These are phyloP conservation scores for Lasioglossum albipes DNA, from an alignment of 1,140 invertebrate species.

Conservation along the genomic window DNA sequence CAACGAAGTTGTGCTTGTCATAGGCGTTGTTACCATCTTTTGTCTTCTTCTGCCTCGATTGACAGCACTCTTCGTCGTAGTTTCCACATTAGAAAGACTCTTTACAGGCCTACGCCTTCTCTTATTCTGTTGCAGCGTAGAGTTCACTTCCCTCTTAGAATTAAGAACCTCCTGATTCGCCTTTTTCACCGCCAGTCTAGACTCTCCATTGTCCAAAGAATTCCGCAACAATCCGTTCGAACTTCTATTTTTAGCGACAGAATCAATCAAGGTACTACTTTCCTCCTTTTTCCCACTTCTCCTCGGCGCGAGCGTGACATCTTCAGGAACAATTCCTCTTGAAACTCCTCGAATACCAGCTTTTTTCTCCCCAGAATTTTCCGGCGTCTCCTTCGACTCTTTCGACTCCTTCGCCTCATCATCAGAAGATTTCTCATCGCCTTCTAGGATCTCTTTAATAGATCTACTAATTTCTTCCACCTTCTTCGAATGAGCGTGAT, in stretches of 20 bases:
- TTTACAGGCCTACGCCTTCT: conserved; percentile 14
- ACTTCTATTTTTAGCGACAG: background rate
- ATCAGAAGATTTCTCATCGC: conserved; percentile 2
- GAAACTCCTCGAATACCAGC: background rate
- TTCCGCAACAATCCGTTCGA: background rate
- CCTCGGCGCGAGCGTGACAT: conserved; percentile 32
- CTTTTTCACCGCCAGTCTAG: background rate
- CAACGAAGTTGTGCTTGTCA: background rate
- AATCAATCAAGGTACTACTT: background rate
- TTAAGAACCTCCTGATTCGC: background rate
- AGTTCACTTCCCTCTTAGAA: background rate
- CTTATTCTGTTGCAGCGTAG: background rate
- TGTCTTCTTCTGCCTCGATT: conserved; percentile 21
- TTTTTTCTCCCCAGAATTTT: background rate
- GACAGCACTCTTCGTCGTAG: background rate
- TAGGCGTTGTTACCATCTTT: background rate
- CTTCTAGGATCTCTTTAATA: conserved; percentile 36
- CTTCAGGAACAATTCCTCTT: conserved; percentile 38
- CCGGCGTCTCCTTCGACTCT: background rate
- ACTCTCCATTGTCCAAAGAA: background rate
- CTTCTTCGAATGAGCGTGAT: background rate
- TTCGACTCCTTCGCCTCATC: background rate
- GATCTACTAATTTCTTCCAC: conserved; percentile 44
- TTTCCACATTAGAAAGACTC: background rate
- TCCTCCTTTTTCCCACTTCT: background rate